phyloP scores from a whole-genome alignment of 2,888 invertebrate genomes.

The Arrhopalites spinosus region DNA sequence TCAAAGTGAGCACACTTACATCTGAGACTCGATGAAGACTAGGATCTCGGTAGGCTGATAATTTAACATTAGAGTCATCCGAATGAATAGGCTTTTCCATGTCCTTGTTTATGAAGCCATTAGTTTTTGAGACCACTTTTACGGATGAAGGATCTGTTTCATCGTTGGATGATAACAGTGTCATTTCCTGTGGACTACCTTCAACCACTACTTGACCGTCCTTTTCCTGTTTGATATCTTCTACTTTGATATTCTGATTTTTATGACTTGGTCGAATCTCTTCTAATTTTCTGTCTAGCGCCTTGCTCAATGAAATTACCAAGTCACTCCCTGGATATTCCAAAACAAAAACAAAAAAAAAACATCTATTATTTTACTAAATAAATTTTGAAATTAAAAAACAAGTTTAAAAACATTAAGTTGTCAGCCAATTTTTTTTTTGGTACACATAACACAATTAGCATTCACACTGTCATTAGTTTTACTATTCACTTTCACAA shows the following conservation, averaged over 20 bases:
- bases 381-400: background rate
- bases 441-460: background rate
- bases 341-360: too few relatives aligned
- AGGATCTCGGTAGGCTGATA: constrained; percentile 60
- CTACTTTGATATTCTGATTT: constrained; percentile 58
- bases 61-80: constrained; percentile 9
- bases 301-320: constrained; percentile 79
- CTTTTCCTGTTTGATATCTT: constrained; percentile 22
- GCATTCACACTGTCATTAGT: too few relatives aligned
- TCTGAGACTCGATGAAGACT: constrained; percentile 61
- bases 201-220: background rate
- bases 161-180: too few relatives aligned
- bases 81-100: background rate
- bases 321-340: constrained; percentile 74
- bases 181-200: too few relatives aligned
- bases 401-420: background rate
- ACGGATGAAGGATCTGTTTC: background rate
- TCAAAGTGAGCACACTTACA: constrained; percentile 13
- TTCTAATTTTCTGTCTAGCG: constrained; percentile 81
- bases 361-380: background rate
- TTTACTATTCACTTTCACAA: too few relatives aligned
- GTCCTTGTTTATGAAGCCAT: background rate
- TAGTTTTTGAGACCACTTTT: background rate
- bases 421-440: background rate
- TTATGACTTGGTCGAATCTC: constrained; percentile 63